Percentiles rank a stretch among this genome's conserved stretches.
These are phyloP conservation scores for Penaeus chinensis DNA, from an alignment of 1,140 invertebrate genomes.

Conservation along the genomic window DNA sequence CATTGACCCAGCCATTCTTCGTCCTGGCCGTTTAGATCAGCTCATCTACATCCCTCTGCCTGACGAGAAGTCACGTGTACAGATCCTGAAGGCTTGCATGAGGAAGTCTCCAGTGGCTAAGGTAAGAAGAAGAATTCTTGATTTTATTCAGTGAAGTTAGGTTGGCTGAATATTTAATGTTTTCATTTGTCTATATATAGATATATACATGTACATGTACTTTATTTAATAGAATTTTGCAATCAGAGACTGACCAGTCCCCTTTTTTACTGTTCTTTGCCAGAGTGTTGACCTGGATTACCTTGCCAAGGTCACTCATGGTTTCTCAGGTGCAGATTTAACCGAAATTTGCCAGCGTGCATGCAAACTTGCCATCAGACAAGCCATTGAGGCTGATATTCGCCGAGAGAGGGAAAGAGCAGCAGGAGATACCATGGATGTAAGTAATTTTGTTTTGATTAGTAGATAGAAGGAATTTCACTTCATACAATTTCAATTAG, in stretches of 20 bases:
- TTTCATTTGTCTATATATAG: not conserved
- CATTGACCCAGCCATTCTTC: conserved; percentile 98
- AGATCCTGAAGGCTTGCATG: conserved; percentile 95
- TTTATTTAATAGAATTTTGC: conserved; percentile 26
- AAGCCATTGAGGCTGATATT: conserved; percentile 97
- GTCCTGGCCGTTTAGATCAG: conserved; percentile 98
- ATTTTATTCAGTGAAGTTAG: not conserved
- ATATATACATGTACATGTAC: not conserved
- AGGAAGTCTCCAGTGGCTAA: conserved; percentile 96
- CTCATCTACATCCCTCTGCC: conserved; percentile 99
- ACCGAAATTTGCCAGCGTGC: conserved; percentile 99
- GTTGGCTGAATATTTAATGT: not conserved
- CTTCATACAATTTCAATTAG: not conserved
- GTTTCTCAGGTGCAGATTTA: conserved; percentile 98
- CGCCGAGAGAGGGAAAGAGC: conserved; percentile 84
- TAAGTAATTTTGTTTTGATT: conserved; percentile 32
- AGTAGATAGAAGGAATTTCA: not conserved
- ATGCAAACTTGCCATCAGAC: conserved; percentile 98
- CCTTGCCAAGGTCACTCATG: conserved; percentile 95
- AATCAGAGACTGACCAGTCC: not conserved
- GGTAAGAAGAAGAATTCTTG: conserved; percentile 68
- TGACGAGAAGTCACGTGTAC: conserved; percentile 96
- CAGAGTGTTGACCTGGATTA: conserved; percentile 93
- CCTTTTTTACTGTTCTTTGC: conserved; percentile 62
- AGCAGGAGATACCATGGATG: conserved; percentile 54